Evolutionary conservation across 2,888 invertebrate species (phyloP).

Genomic region (Sthenelais limicola): DNA sequence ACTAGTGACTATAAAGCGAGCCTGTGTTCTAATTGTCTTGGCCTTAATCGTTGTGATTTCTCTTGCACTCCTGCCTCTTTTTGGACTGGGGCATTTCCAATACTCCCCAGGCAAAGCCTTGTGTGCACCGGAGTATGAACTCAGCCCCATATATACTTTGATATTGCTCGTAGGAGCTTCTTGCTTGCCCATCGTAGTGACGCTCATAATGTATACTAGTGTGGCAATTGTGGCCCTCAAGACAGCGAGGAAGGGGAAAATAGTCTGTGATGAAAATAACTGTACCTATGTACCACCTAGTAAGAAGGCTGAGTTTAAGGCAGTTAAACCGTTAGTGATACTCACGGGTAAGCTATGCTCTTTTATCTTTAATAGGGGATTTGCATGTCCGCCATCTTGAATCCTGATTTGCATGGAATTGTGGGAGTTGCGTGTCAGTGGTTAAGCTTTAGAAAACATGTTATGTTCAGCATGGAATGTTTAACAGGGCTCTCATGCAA

Average conservation of each 20-base stretch:
- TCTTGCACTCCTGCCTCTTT: slow-evolving; percentile 14
- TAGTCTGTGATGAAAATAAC: slow-evolving; percentile 42
- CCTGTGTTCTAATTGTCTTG: not conserved
- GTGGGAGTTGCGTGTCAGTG: no score
- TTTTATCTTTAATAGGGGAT: not conserved
- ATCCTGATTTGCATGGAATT: no score
- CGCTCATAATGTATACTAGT: not conserved
- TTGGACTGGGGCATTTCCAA: not conserved
- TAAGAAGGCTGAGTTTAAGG: slow-evolving; percentile 27
- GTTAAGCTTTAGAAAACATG: no score
- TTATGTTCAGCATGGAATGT: no score
- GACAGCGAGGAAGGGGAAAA: slow-evolving; percentile 33
- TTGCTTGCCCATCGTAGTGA: slow-evolving; percentile 7
- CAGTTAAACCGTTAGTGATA: slow-evolving; percentile 6
- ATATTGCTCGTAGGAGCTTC: slow-evolving; percentile 8
- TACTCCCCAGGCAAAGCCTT: not conserved
- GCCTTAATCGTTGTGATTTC: not conserved
- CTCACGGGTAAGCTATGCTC: slow-evolving; percentile 26
- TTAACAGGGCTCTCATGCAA: no score
- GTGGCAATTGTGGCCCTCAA: slow-evolving; percentile 12
- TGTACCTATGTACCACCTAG: slow-evolving; percentile 21
- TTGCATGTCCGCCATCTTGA: no score
- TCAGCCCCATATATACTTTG: not conserved
- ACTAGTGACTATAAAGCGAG: not conserved
- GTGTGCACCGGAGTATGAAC: slow-evolving; percentile 25